phyloP scores from a whole-genome alignment of 2,888 invertebrate species.

The Drosophila meridionalis region DNA sequence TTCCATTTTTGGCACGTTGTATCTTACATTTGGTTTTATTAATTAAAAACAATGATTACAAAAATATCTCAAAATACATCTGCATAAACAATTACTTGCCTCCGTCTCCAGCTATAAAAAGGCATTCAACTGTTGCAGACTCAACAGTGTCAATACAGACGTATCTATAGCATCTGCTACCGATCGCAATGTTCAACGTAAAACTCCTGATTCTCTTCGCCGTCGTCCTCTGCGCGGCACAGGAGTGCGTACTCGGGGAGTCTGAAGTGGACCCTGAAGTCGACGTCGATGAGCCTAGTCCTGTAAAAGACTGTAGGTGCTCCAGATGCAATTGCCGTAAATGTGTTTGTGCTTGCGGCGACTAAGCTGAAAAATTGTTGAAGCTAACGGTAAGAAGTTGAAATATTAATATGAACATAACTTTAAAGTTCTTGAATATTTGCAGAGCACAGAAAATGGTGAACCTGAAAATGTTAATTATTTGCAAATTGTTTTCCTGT shows the following conservation, averaged over 20 bases:
- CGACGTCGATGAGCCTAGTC: rapidly evolving
- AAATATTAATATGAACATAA: no score
- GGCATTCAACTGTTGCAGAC: not conserved
- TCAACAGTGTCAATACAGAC: slow-evolving; percentile 16
- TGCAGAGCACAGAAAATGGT: slow-evolving; percentile 3
- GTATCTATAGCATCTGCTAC: not conserved
- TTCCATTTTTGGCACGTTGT: not conserved
- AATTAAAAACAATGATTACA: slow-evolving; percentile 10
- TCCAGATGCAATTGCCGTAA: slow-evolving; percentile 2
- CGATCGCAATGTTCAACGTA: slow-evolving; percentile 46
- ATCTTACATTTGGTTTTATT: not conserved
- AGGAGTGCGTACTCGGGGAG: slow-evolving; percentile 17
- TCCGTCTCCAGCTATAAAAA: slow-evolving; percentile 38
- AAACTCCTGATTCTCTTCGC: slow-evolving; percentile 54
- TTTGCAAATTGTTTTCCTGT: slow-evolving; percentile 15
- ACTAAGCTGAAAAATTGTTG: not conserved
- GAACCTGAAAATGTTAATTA: not conserved
- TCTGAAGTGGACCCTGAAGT: not conserved
- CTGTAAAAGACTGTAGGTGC: not conserved
- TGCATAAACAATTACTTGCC: slow-evolving; percentile 46
- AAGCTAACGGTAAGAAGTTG: not conserved
- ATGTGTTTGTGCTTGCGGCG: not conserved
- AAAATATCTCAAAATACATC: slow-evolving; percentile 34
- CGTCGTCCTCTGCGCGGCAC: slow-evolving; percentile 38
- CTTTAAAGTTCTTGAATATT: not conserved